Evolutionary conservation across 2,888 invertebrate genomes (phyloP).

Genomic region (Plebejus argus): DNA sequence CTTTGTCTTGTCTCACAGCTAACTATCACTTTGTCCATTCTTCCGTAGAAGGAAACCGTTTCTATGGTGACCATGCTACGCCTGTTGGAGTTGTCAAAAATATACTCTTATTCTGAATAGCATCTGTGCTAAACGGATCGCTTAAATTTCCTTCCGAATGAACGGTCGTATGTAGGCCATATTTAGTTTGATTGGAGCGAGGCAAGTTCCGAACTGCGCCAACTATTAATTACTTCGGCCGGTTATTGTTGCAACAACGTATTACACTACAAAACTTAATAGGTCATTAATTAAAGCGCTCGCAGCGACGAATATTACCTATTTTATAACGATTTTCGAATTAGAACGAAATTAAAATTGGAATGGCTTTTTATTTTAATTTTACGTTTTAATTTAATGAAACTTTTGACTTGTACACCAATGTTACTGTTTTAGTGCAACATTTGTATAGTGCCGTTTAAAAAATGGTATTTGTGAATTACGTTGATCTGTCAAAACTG

Average conservation of each 20-base stretch:
- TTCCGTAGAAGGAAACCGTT: too few species aligned
- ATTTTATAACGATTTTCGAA: constrained; percentile 17
- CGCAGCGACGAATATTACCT: constrained; percentile 2
- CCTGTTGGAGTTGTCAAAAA: not conserved
- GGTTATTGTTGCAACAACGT: constrained; percentile 24
- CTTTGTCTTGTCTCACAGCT: too few species aligned
- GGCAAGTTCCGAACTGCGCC: constrained; percentile 23
- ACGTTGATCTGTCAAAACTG: too few species aligned
- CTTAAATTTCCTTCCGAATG: constrained; percentile 15
- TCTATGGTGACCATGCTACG: too few species aligned
- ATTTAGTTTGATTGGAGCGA: constrained; percentile 31
- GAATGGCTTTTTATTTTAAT: not conserved
- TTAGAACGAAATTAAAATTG: constrained; percentile 9
- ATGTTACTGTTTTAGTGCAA: not conserved
- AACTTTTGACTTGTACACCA: too few species aligned
- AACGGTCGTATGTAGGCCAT: constrained; percentile 1
- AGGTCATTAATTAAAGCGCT: constrained; percentile 27
- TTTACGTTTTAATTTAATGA: too few species aligned
- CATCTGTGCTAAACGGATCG: not conserved
- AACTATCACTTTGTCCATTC: too few species aligned
- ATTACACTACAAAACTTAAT: constrained; percentile 31
- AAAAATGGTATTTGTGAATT: too few species aligned
- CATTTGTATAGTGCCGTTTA: not conserved
- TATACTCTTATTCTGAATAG: not conserved
- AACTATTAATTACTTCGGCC: constrained; percentile 29